Percentiles rank a stretch among this genome's conserved stretches.
Evolutionary conservation across 2,797 vertebrate species (phyloP).

Genomic region (Xyrichtys novacula): DNA sequence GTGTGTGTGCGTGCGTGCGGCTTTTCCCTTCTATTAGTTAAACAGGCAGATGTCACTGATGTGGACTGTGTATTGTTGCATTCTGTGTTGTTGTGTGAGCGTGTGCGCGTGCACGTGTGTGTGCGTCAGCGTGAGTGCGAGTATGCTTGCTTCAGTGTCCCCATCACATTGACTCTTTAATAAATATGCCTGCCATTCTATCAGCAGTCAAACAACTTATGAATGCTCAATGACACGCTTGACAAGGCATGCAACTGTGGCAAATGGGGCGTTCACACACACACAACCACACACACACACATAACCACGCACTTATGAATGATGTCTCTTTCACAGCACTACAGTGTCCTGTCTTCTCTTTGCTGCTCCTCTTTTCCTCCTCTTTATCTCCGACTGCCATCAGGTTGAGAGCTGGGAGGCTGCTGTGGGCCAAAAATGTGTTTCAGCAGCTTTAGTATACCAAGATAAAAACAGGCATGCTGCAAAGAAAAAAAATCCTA

Average conservation of each 20-base stretch:
- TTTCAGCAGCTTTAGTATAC: constrained; percentile 6
- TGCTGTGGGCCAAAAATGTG: constrained; percentile 19
- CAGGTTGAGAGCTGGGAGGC: constrained; percentile 36
- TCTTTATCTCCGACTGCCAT: constrained; percentile 51
- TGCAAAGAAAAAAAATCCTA: no score
- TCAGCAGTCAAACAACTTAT: constrained; percentile 76
- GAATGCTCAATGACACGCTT: constrained; percentile 81
- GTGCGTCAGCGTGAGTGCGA: neutral
- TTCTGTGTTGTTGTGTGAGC: constrained; percentile 34
- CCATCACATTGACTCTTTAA: constrained; percentile 79
- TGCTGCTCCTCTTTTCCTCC: constrained; percentile 29
- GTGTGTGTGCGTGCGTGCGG: constrained; percentile 34
- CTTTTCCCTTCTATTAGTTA: constrained; percentile 76
- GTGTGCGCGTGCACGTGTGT: constrained; percentile 28
- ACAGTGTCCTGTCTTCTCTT: constrained; percentile 53
- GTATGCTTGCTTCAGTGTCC: constrained; percentile 43
- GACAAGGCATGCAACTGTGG: constrained; percentile 77
- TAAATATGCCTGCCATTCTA: constrained; percentile 78
- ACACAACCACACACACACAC: constrained; percentile 14
- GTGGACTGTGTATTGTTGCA: constrained; percentile 61
- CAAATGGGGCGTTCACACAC: constrained; percentile 39
- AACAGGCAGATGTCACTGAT: constrained; percentile 79
- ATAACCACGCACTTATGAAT: constrained; percentile 36
- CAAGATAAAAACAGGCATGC: constrained; percentile 1
- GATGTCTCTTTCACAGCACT: constrained; percentile 63